Evolutionary conservation across 1,140 invertebrate genomes (phyloP).

Genomic region (Achroia grisella): DNA sequence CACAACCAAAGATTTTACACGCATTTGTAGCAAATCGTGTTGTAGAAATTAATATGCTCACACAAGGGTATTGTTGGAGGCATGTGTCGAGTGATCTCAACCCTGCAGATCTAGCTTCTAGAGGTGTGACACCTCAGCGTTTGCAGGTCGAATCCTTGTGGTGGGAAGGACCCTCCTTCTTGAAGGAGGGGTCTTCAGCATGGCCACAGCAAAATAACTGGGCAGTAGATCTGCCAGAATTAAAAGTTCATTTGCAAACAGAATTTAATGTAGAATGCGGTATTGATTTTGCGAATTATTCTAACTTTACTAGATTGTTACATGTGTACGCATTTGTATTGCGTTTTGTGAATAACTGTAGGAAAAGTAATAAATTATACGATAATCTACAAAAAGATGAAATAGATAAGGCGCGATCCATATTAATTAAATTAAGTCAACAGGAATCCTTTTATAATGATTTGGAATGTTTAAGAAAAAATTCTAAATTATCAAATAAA

Average conservation of each 20-base stretch:
- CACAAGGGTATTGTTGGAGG: not conserved
- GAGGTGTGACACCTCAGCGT: not conserved
- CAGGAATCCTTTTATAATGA: not conserved
- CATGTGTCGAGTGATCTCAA: slow-evolving; percentile 2
- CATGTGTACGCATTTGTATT: not conserved
- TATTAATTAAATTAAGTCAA: not conserved
- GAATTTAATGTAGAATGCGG: not conserved
- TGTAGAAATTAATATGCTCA: not conserved
- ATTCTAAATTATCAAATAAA: not conserved
- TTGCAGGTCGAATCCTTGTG: not conserved
- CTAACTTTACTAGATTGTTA: not conserved
- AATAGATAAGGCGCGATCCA: not conserved
- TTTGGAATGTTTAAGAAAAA: too few relatives aligned
- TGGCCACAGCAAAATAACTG: not conserved
- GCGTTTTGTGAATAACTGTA: not conserved
- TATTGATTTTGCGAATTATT: not conserved
- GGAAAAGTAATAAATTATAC: too few relatives aligned
- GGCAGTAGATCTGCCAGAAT: not conserved
- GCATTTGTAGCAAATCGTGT: slow-evolving; percentile 4
- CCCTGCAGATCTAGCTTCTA: slow-evolving; percentile 7
- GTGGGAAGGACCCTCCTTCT: slow-evolving; percentile 4
- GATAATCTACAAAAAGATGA: not conserved
- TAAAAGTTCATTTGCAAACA: not conserved
- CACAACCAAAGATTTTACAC: not conserved
- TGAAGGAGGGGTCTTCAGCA: not conserved